Percentiles rank a stretch among this genome's conserved stretches.
These are phyloP conservation scores for Conus canariensis DNA, from an alignment of 2,888 invertebrate genomes.

Conservation along the genomic window DNA sequence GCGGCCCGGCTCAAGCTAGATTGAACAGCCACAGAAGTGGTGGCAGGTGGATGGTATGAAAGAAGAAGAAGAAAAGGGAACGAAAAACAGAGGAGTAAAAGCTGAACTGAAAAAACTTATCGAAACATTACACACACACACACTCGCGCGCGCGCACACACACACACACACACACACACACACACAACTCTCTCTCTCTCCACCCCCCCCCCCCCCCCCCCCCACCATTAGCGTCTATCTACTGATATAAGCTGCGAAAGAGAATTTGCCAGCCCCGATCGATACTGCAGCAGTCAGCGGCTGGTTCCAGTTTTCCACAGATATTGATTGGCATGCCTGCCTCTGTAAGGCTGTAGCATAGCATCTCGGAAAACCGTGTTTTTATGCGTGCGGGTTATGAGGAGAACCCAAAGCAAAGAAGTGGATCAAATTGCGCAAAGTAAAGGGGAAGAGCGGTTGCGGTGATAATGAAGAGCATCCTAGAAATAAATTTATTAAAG, in stretches of 20 bases:
- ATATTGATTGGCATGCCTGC: conserved; percentile 7
- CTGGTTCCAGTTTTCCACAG: background rate
- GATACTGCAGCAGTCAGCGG: background rate
- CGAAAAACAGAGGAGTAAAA: background rate
- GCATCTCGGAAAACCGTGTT: background rate
- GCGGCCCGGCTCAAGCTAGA: background rate
- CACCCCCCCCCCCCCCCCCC: too few relatives aligned
- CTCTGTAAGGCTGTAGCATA: background rate
- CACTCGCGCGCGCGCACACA: too few relatives aligned
- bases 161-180: too few relatives aligned
- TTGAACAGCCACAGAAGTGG: background rate
- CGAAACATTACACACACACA: too few relatives aligned
- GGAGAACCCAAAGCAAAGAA: background rate
- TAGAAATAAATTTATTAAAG: too few relatives aligned
- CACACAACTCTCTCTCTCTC: too few relatives aligned
- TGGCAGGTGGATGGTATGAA: background rate
- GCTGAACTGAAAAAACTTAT: background rate
- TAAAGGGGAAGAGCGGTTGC: too few relatives aligned
- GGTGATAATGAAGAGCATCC: too few relatives aligned
- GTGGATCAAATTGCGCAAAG: too few relatives aligned
- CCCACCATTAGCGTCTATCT: too few relatives aligned
- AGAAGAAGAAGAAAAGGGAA: background rate
- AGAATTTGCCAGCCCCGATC: background rate
- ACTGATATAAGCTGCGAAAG: background rate
- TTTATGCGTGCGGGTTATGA: background rate